Percentiles rank a stretch among this genome's conserved stretches.
phyloP scores from a whole-genome alignment of 2,113 vertebrate species.

The Rana temporaria region DNA sequence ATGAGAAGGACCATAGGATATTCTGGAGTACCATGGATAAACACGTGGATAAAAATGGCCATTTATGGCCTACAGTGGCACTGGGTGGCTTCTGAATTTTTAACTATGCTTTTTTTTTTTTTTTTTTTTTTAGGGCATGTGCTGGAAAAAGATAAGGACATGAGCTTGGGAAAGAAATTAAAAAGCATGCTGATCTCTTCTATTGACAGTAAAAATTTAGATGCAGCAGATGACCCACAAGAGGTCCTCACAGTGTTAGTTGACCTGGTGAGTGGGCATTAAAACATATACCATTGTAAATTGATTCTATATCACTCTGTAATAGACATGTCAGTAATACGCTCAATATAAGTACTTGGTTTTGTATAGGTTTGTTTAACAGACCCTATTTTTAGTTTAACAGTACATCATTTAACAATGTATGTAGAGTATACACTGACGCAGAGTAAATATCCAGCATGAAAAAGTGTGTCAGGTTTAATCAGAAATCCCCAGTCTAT shows the following conservation, averaged over 20 bases:
- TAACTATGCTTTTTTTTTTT: neutral
- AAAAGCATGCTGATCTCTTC: conserved; percentile 71
- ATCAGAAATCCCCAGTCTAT: no score
- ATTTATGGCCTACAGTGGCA: no score
- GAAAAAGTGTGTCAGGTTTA: no score
- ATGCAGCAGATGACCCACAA: conserved; percentile 69
- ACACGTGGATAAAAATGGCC: no score
- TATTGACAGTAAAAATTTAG: conserved; percentile 64
- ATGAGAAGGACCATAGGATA: no score
- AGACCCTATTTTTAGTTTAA: no score
- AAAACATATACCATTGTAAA: neutral
- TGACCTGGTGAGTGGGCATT: conserved; percentile 79
- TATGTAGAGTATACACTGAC: no score
- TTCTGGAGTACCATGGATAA: no score
- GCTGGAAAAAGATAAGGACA: conserved; percentile 59
- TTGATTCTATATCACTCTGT: neutral
- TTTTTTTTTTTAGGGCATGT: conserved; percentile 53
- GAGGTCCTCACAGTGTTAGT: conserved; percentile 79
- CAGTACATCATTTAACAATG: no score
- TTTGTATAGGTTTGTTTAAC: no score
- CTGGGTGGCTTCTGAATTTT: neutral
- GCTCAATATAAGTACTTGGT: neutral
- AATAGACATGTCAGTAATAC: neutral
- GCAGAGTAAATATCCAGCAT: no score
- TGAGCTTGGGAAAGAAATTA: conserved; percentile 74